Evolutionary conservation across 2,113 vertebrate genomes (phyloP), one percentile per base, ranked within the genome.

Genomic region (Dasyprocta punctata): DNA sequence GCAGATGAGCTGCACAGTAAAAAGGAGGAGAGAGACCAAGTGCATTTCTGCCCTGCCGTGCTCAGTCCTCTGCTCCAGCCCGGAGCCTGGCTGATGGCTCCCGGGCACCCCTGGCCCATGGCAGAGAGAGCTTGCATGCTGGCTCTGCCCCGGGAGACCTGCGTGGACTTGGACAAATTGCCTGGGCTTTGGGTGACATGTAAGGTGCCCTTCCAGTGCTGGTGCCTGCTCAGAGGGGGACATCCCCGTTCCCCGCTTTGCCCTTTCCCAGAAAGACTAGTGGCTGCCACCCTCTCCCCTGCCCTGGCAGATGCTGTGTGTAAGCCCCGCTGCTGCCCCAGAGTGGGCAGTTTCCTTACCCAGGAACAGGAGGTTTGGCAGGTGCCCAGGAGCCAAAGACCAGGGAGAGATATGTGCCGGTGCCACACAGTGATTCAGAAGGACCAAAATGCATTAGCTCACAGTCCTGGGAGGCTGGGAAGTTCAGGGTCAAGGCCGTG

Each of bases 401-500:
- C 5, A 7, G 36, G 22, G 36, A 41, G 47, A 24, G 9, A 33
- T 44, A 0, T 12, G 22, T 44, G 61, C 49, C 13, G 33, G 10
- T 30, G 7, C 7, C 24, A 44, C 1, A 13, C n/a, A 1, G 2
- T 33, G 36, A 33, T 44, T 13, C 19, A 7, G 2, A 65, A 41
- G 38, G 63, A 2, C 16, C 47, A 49, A 54, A n/a, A 36, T 28
- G 5, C 38, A 17, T 28, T 5, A 47, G 67, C 19, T 26, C 22
- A 61, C 26, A 16, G 54, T 54, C 38, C 65, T 28, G 33, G 22
- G 54, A n/a, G 71, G 24, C 33, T 28, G 49, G 19, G 13, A 65
- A 78, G 67, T 54, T 47, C 52, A 71, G 17, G 22, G 22, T 26
- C 33, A 65, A 24, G 33, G 5, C 19, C 1, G 7, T 30, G 63